phyloP scores from a whole-genome alignment of 1,140 invertebrate species.

The Aphis craccivora region DNA sequence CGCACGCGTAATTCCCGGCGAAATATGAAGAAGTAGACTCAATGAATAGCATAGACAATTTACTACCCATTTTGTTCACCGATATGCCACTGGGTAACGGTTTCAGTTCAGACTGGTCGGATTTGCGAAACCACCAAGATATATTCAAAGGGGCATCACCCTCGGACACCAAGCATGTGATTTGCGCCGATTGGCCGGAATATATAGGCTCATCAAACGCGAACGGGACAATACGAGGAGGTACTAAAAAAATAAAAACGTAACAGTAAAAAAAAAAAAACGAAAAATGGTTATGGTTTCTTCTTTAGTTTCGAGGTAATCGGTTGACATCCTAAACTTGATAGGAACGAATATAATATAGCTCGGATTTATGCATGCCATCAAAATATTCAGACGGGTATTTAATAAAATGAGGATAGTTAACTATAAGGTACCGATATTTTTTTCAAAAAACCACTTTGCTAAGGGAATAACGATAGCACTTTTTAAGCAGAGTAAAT shows the following conservation, averaged over 20 bases:
- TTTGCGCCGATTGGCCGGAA: constrained; percentile 66
- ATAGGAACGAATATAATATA: background rate
- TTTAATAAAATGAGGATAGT: background rate
- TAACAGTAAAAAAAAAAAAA: background rate
- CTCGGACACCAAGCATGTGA: constrained; percentile 63
- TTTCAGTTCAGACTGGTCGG: constrained; percentile 37
- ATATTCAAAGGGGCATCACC: constrained; percentile 64
- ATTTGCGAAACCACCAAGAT: constrained; percentile 62
- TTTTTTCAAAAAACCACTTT: background rate
- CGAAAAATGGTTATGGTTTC: background rate
- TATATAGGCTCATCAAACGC: constrained; percentile 65
- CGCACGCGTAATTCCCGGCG: constrained; percentile 67
- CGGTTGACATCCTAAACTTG: background rate
- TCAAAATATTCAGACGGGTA: background rate
- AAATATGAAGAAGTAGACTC: constrained; percentile 65
- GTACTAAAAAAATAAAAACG: constrained; percentile 62
- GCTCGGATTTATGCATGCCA: background rate
- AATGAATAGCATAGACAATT: constrained; percentile 75
- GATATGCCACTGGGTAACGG: constrained; percentile 62
- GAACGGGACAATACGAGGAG: constrained; percentile 67
- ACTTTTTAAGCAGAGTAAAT: background rate
- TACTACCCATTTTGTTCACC: constrained; percentile 71
- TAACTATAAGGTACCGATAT: background rate
- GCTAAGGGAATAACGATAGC: background rate
- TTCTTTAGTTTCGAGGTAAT: background rate